Evolutionary conservation across 1,140 invertebrate species (phyloP).

Genomic region (Drosophila athabasca): DNA sequence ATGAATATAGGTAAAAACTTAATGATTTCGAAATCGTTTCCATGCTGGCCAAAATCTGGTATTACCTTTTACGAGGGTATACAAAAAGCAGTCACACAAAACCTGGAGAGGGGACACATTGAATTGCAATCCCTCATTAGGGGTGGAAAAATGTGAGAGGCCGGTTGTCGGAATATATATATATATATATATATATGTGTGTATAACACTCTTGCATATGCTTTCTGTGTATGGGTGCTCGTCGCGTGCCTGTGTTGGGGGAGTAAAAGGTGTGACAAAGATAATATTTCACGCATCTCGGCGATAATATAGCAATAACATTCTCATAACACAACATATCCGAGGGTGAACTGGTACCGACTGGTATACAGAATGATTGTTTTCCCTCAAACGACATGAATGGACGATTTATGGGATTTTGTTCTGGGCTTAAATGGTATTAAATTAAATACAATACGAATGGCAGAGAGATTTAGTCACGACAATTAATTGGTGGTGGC

Average conservation of each 20-base stretch:
- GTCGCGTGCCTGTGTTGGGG: constrained; percentile 20
- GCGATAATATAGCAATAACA: constrained; percentile 67
- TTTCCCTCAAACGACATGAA: constrained; percentile 4
- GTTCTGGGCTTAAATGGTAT: constrained; percentile 2
- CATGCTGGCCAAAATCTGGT: neutral
- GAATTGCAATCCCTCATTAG: constrained; percentile 75
- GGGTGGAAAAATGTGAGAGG: constrained; percentile 66
- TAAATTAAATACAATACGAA: neutral
- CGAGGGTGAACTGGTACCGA: constrained; percentile 35
- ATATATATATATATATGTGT: constrained; percentile 26
- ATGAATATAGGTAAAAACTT: neutral
- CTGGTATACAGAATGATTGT: constrained; percentile 1
- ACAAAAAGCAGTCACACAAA: constrained; percentile 16
- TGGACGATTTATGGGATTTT: constrained; percentile 19
- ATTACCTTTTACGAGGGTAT: constrained; percentile 2
- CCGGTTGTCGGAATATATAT: constrained; percentile 20
- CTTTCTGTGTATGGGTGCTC: constrained; percentile 7
- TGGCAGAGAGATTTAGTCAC: too few relatives aligned
- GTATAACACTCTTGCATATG: neutral
- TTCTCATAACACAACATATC: constrained; percentile 6
- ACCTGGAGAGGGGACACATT: constrained; percentile 49
- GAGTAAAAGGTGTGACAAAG: constrained; percentile 70
- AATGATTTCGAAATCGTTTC: neutral
- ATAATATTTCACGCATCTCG: constrained; percentile 53
- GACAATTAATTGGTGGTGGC: too few relatives aligned